Conservation (phyloP, 2,888 invertebrate genomes). For the Junonia oenone region DNA sequence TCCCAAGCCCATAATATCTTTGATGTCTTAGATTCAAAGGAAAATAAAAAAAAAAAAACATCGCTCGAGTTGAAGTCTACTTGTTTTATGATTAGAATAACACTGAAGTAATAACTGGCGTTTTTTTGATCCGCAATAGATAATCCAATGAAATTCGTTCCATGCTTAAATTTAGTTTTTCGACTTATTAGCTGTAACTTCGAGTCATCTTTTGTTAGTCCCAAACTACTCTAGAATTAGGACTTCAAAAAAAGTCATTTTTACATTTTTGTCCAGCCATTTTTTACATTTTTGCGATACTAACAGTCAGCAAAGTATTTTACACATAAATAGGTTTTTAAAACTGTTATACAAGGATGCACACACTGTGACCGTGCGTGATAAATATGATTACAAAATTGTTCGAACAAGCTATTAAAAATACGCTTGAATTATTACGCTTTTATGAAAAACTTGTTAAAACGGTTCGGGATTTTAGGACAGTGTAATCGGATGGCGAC, state of each 20-base stretch:
- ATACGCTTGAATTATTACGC: slow-evolving; percentile 1
- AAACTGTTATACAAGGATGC: neutral
- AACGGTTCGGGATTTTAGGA: neutral
- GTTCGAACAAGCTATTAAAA: neutral
- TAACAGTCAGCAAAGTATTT: no score
- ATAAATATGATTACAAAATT: neutral
- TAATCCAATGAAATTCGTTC: no score
- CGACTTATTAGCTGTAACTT: no score
- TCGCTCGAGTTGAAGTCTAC: neutral
- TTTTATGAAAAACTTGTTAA: neutral
- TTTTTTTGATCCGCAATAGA: neutral
- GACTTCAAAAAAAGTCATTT: no score
- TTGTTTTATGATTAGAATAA: neutral
- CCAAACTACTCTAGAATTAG: no score
- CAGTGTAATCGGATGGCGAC: neutral
- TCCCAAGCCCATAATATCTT: neutral
- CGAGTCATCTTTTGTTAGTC: no score
- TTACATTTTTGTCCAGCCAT: no score
- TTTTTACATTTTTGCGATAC: no score
- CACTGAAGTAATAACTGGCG: neutral
- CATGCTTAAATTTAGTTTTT: neutral
- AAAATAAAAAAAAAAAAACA: neutral
- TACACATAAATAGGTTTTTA: neutral
- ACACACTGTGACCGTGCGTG: neutral
- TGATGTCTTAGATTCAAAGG: neutral